Evolutionary conservation across 2,113 vertebrate genomes (phyloP).

Genomic region (Trogon surrucura): DNA sequence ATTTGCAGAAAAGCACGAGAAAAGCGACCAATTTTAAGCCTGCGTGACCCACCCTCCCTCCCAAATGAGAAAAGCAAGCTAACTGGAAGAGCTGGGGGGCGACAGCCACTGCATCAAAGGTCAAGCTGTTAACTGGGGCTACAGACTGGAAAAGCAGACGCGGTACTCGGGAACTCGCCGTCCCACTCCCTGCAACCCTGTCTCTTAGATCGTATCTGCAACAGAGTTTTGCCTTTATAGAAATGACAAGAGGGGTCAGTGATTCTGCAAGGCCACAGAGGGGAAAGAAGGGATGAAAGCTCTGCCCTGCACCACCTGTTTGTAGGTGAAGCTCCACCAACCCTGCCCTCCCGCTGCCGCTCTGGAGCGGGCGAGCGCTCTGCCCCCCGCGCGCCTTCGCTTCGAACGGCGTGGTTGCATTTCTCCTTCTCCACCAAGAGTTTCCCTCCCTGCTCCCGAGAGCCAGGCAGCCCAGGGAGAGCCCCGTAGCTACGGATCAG

Average conservation of each 20-base stretch:
- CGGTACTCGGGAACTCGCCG: fast-evolving
- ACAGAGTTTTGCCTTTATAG: not conserved
- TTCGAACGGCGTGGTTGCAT: not conserved
- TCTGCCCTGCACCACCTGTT: fast-evolving
- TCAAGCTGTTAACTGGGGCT: not conserved
- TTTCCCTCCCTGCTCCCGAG: not conserved
- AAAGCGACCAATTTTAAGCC: not conserved
- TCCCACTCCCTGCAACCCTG: fast-evolving
- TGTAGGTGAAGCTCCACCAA: not conserved
- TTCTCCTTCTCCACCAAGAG: not conserved
- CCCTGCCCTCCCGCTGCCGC: not conserved
- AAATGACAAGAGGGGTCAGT: not conserved
- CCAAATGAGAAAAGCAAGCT: not conserved
- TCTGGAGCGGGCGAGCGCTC: not conserved
- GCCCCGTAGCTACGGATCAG: not conserved
- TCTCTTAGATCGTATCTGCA: fast-evolving
- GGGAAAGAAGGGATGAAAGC: not conserved
- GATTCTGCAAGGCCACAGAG: not conserved
- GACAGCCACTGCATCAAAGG: fast-evolving
- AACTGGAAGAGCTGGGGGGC: not conserved
- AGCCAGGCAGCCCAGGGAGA: not conserved
- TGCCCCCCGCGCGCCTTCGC: fast-evolving
- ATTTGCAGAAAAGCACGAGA: not conserved
- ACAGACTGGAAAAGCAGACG: fast-evolving
- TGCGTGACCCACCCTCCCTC: not conserved